These are phyloP conservation scores for Tribolium freemani DNA, from an alignment of 2,888 invertebrate genomes.

Conservation along the genomic window DNA sequence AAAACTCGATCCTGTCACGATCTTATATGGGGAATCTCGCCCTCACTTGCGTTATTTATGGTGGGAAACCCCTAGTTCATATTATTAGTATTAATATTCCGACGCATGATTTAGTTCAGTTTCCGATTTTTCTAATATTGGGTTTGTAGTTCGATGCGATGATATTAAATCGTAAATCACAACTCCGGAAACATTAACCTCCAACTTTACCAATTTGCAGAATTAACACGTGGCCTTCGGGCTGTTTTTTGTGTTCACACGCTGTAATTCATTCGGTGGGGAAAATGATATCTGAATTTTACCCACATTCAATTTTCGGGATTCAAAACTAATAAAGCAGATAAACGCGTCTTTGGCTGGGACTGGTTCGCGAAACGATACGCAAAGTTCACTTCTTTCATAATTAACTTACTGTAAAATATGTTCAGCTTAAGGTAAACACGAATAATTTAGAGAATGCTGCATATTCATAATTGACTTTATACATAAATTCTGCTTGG, in stretches of 20 bases:
- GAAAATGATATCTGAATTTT: background rate
- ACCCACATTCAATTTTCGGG: background rate
- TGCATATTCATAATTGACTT: slow-evolving; percentile 57
- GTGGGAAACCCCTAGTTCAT: slow-evolving; percentile 41
- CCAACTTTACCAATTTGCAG: slow-evolving; percentile 43
- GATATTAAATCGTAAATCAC: slow-evolving; percentile 42
- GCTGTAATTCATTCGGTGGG: background rate
- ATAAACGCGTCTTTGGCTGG: slow-evolving; percentile 8
- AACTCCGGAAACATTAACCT: slow-evolving; percentile 43
- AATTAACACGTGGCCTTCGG: slow-evolving; percentile 35
- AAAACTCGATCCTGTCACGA: slow-evolving; percentile 34
- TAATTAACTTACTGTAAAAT: slow-evolving; percentile 56
- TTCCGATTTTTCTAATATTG: slow-evolving; percentile 41
- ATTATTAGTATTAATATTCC: slow-evolving; percentile 51
- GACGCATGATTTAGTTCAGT: slow-evolving; percentile 44
- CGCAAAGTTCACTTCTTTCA: slow-evolving; percentile 47
- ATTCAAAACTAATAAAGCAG: slow-evolving; percentile 16
- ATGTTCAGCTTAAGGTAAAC: slow-evolving; percentile 57
- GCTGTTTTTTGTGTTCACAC: slow-evolving; percentile 6
- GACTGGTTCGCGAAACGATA: slow-evolving; percentile 31
- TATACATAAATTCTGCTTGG: slow-evolving; percentile 53
- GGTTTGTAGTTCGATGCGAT: slow-evolving; percentile 35
- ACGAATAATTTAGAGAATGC: slow-evolving; percentile 53
- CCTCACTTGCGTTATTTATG: slow-evolving; percentile 43
- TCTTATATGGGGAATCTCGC: slow-evolving; percentile 12